Percentiles rank a stretch among this genome's conserved stretches.
phyloP scores from a whole-genome alignment of 1,140 invertebrate genomes.

The Drosophila leontia region DNA sequence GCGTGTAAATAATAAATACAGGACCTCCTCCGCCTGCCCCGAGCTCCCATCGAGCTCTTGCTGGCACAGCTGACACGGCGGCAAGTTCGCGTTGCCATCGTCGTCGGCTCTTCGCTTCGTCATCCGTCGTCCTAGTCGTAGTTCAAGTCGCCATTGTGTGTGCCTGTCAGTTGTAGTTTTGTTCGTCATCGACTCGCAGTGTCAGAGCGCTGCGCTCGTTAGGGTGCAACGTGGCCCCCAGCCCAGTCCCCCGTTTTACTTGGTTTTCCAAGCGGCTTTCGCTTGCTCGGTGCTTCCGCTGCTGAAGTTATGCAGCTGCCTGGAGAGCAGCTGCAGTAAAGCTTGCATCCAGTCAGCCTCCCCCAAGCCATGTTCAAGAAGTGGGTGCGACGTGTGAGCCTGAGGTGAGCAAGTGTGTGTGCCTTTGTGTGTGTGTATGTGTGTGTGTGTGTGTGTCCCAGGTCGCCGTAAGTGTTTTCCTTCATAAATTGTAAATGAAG shows the following conservation, averaged over 20 bases:
- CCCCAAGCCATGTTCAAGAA: slow-evolving; percentile 76
- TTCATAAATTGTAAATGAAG: slow-evolving; percentile 61
- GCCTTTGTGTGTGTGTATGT: neutral
- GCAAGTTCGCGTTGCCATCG: slow-evolving; percentile 24
- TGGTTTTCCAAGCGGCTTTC: slow-evolving; percentile 23
- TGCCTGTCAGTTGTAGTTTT: slow-evolving; percentile 65
- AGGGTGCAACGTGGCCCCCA: slow-evolving; percentile 21
- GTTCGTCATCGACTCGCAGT: slow-evolving; percentile 55
- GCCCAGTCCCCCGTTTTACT: slow-evolving; percentile 7
- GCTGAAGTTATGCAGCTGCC: slow-evolving; percentile 9
- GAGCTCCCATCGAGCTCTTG: slow-evolving; percentile 2
- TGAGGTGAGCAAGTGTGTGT: slow-evolving; percentile 68
- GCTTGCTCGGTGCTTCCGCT: slow-evolving; percentile 11
- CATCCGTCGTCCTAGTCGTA: slow-evolving; percentile 24
- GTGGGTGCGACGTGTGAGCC: slow-evolving; percentile 82
- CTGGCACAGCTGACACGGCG: slow-evolving; percentile 64
- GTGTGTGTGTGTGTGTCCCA: neutral
- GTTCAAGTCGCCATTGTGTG: slow-evolving; percentile 40
- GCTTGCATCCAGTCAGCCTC: slow-evolving; percentile 25
- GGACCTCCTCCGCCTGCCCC: slow-evolving; percentile 2
- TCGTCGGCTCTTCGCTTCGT: slow-evolving; percentile 22
- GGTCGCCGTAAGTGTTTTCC: slow-evolving; percentile 40
- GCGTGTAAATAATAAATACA: slow-evolving; percentile 72
- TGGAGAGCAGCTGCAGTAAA: slow-evolving; percentile 1
- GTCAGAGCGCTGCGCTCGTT: slow-evolving; percentile 21